Evolutionary conservation across 2,797 vertebrate genomes (phyloP), one percentile per base, ranked within the genome.

Genomic region (Buceros bicornis): DNA sequence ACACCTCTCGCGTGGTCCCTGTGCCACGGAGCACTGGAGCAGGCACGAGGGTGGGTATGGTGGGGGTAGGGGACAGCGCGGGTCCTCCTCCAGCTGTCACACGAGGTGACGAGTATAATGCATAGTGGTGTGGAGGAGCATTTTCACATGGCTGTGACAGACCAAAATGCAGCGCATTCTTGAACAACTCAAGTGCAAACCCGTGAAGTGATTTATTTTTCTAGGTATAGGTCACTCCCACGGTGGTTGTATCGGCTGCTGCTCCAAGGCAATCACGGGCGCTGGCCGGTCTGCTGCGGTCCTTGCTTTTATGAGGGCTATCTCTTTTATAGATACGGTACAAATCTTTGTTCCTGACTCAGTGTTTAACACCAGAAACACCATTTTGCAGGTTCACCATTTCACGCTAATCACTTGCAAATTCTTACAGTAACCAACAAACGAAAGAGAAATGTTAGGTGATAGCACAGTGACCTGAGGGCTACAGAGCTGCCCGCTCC

Each of bases 31-130:
- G 31, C 31, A 1, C 28, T 33, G 51, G 25, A 18, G 28, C 28
- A 33, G 28, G 17, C 1, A 2, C 0, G 2, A 65, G 0, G 4
- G 22, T n/a, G 65, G 61, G 16, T 35, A 16, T 35, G 57, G 29
- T 14, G 31, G 31, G 37, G 37, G 37, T 40, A 40, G 37, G 10
- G 37, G 37, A 40, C 37, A 40, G 37, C 26, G 13, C 18, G 82
- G 24, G 9, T 89, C 11, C 35, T 91, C 13, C 58, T 67, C 61
- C 42, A 54, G 3, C 43, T 48, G 76, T 29, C 45, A 22, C 13
- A 2, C 13, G 26, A 60, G 58, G 29, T 18, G 29, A 43, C 8
- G 65, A 33, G 11, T 57, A 20, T 5, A 6, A 29, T 24, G 25
- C 33, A 33, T 6, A 57, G 51, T 11, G 47, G 8, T 66, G 21